phyloP scores from a whole-genome alignment of 2,113 vertebrate genomes.

The Myodes glareolus region DNA sequence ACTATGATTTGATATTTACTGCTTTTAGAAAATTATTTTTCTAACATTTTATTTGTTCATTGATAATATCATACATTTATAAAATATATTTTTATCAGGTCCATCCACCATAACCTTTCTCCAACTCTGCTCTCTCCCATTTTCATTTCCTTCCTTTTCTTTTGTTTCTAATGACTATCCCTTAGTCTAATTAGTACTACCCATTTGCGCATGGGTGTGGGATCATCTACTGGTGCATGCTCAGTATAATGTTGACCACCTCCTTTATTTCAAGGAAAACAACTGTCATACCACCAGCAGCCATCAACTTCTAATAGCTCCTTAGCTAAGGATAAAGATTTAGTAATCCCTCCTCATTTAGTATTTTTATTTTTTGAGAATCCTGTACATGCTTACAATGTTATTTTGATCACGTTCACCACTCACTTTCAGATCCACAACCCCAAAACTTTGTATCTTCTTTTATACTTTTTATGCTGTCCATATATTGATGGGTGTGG shows the following conservation, averaged over 20 bases:
- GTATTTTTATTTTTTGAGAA: neutral
- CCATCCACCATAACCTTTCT: neutral
- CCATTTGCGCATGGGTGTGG: neutral
- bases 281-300: neutral
- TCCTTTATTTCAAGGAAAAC: neutral
- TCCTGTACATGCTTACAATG: neutral
- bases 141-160: neutral
- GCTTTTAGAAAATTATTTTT: neutral
- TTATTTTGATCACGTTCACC: neutral
- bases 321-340: neutral
- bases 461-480: neutral
- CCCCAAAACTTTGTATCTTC: neutral
- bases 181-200: neutral
- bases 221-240: neutral
- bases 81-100: neutral
- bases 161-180: neutral
- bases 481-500: neutral
- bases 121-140: neutral
- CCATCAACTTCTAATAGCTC: neutral
- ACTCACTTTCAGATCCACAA: neutral
- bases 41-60: neutral
- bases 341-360: neutral
- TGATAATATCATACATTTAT: neutral
- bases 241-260: neutral
- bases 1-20: neutral